Conservation (phyloP, 2,888 invertebrate genomes). For the Diaphora mendica region DNA sequence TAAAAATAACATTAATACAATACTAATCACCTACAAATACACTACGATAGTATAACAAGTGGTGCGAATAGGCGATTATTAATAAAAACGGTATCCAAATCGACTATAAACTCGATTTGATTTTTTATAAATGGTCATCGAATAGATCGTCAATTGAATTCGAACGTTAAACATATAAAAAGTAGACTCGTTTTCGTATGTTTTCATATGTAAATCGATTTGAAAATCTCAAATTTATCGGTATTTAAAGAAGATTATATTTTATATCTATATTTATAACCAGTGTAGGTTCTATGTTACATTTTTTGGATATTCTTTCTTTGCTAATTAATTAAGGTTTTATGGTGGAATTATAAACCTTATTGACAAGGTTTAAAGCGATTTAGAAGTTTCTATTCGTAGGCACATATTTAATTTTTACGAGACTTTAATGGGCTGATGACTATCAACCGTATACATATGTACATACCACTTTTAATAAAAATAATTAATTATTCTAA, state of each 20-base stretch:
- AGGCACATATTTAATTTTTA: not conserved
- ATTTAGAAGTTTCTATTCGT: not conserved
- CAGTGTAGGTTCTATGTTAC: slow-evolving; percentile 21
- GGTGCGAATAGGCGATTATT: slow-evolving; percentile 35
- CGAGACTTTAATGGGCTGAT: not conserved
- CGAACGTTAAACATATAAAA: slow-evolving; percentile 32
- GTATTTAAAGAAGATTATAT: slow-evolving; percentile 33
- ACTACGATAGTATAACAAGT: slow-evolving; percentile 25
- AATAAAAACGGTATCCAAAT: slow-evolving; percentile 43
- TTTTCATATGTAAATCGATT: slow-evolving; percentile 44
- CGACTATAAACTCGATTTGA: slow-evolving; percentile 34
- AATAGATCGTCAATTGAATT: slow-evolving; percentile 30
- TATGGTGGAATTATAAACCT: not conserved
- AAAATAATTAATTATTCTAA: not conserved
- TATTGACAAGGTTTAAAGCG: not conserved
- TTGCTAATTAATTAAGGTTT: slow-evolving; percentile 34
- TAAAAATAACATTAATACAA: slow-evolving; percentile 39
- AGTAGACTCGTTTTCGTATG: slow-evolving; percentile 34
- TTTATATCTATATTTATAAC: slow-evolving; percentile 38
- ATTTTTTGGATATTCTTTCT: slow-evolving; percentile 16
- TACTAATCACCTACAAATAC: slow-evolving; percentile 42
- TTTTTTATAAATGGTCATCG: slow-evolving; percentile 29
- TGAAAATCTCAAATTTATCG: slow-evolving; percentile 42
- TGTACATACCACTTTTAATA: not conserved
- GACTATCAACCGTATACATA: not conserved